phyloP scores from a whole-genome alignment of 30 jellyfish, hydroid and myxozoan genomes.

The Cassiopea andromeda region DNA sequence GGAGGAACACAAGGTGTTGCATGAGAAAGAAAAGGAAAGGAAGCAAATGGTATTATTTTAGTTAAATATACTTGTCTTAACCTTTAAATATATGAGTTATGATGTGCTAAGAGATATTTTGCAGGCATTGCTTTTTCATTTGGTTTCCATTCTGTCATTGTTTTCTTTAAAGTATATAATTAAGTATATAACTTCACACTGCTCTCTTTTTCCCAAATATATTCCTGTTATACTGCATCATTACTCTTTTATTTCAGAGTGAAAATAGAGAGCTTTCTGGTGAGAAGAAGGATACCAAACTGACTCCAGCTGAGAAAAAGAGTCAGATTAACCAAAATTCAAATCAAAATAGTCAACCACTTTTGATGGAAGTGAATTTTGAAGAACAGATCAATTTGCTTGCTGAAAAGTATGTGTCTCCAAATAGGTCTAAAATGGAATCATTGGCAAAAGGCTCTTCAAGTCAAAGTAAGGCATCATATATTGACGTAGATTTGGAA shows the following conservation, averaged over 20 bases:
- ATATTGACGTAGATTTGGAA: not conserved
- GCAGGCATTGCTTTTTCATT: no score
- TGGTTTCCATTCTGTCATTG: no score
- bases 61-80: not conserved
- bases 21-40: not conserved
- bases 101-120: no score
- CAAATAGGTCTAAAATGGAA: not conserved
- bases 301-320: not conserved
- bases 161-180: no score
- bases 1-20: conserved; percentile 10
- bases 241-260: not conserved
- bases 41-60: conserved; percentile 1
- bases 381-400: no score
- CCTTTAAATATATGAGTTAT: no score
- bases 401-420: not conserved
- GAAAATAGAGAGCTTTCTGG: not conserved
- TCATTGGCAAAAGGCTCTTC: not conserved
- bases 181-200: no score
- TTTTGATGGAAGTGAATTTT: not conserved
- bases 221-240: not conserved
- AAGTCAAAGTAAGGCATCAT: not conserved
- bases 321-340: not conserved
- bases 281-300: not conserved
- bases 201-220: no score
- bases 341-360: not conserved